Base-by-base conservation (phyloP, 2,888 invertebrate species). In the Scaeva pyrastri region DNA sequence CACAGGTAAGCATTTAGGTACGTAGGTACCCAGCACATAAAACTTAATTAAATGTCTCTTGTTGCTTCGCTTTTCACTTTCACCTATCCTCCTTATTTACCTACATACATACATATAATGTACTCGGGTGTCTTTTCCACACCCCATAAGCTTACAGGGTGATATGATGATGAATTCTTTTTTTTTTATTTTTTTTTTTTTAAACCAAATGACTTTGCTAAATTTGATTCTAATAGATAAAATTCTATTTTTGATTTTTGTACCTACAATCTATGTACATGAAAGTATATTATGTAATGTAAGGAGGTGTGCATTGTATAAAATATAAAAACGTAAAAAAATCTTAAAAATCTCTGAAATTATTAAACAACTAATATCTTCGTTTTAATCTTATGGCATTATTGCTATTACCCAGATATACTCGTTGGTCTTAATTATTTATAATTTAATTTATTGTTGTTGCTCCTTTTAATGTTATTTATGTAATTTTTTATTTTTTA, bases 31-130 rank as follows among this genome's bases (percentile, higher is more conserved):
- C 72, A 60, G 21, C 48, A 50, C 14, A 76, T 55, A 50, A 55
- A 73, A 76, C 60, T 70, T 56, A 73, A 81, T 77, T 70, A 64
- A 77, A 70, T 85, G 43, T 60, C 39, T 36, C 55, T 66, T 58
- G 23, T 74, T 50, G 43, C 45, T 76, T 31, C 14, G 23, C 31
- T 41, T 56, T n/a, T 26, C 19, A 19, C 14, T 14, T 3, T 31
- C 31, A 2, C 5, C 31, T 2, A 7, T 31, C 7, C 31, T 1
- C 8, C 14, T 21, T 39, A 19, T 3, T 7, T 3, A 43, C 26
- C n/a, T 11, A 14, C 23, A n/a, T 23, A 14, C 2, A 55, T 14
- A 12, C 1, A 11, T 31, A 48, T 12, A 48, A 10, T n/a, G n/a
- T n/a, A n/a, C n/a, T n/a, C n/a, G n/a, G n/a, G n/a, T n/a, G 48